Conservation (phyloP, 1,140 invertebrate genomes). For the Drosophila pachea region DNA sequence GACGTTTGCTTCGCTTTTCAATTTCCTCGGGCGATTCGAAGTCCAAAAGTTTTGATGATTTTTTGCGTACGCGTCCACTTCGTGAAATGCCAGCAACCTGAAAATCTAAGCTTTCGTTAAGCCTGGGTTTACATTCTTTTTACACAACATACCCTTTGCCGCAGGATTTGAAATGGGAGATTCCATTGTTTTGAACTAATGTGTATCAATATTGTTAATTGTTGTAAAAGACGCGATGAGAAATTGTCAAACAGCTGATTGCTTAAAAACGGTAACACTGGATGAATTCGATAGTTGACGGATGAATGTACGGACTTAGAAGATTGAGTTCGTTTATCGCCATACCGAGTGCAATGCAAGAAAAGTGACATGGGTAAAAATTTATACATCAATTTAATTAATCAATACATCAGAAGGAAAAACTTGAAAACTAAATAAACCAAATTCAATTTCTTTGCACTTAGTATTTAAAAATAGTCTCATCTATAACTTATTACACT, state of each 20-base stretch:
- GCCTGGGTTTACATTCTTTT: neutral
- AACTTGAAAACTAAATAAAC: no score
- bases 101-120: conserved; percentile 81
- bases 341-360: neutral
- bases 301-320: neutral
- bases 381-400: neutral
- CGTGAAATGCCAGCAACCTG: conserved; percentile 90
- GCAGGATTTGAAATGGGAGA: conserved; percentile 21
- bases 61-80: conserved; percentile 93
- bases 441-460: no score
- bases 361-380: neutral
- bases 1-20: conserved; percentile 79
- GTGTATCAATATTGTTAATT: conserved; percentile 31
- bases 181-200: conserved; percentile 43
- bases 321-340: neutral
- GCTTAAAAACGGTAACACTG: conserved; percentile 10
- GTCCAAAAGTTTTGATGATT: conserved; percentile 95
- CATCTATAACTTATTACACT: no score
- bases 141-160: conserved; percentile 20
- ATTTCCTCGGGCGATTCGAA: conserved; percentile 93
- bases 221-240: conserved; percentile 41
- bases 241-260: conserved; percentile 37
- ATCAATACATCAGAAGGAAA: no score
- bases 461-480: no score
- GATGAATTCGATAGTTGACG: conserved; percentile 1